Percentiles rank a stretch among this genome's conserved stretches.
Evolutionary conservation across 2,888 invertebrate species (phyloP).

Genomic region (Sicus ferrugineus): DNA sequence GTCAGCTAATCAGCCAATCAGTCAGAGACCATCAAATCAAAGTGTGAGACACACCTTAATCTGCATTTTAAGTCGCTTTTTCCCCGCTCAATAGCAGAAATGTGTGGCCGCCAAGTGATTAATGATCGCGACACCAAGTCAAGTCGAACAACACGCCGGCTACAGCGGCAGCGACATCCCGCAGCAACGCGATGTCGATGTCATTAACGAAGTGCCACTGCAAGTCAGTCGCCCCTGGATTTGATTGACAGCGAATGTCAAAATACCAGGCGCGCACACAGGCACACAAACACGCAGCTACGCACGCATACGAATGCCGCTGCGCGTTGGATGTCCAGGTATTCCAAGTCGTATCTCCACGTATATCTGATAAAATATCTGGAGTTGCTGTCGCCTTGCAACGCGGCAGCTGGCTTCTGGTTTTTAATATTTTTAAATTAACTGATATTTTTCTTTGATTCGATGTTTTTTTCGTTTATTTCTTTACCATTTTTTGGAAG

Average conservation of each 20-base stretch:
- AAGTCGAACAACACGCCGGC: not conserved
- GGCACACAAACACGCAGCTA: not conserved
- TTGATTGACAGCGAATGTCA: conserved; percentile 33
- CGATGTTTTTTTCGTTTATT: too few species aligned
- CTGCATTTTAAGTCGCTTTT: conserved; percentile 14
- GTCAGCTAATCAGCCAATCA: not conserved
- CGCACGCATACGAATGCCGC: not conserved
- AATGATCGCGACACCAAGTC: conserved; percentile 19
- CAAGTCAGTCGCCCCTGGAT: not conserved
- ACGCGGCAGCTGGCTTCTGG: too few species aligned
- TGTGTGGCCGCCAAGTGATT: conserved; percentile 20
- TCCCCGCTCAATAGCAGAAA: not conserved
- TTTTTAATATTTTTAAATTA: too few species aligned
- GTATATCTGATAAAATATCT: not conserved
- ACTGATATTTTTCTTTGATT: too few species aligned
- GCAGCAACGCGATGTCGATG: not conserved
- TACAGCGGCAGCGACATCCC: not conserved
- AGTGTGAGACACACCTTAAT: conserved; percentile 26
- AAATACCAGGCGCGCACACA: conserved; percentile 2
- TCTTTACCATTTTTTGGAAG: too few species aligned
- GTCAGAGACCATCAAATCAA: too few species aligned
- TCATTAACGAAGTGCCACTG: conserved; percentile 15
- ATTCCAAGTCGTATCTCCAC: not conserved
- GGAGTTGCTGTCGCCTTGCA: too few species aligned
- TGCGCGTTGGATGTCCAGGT: not conserved